Evolutionary conservation across 2,113 vertebrate species (phyloP).

Genomic region (Parus major): DNA sequence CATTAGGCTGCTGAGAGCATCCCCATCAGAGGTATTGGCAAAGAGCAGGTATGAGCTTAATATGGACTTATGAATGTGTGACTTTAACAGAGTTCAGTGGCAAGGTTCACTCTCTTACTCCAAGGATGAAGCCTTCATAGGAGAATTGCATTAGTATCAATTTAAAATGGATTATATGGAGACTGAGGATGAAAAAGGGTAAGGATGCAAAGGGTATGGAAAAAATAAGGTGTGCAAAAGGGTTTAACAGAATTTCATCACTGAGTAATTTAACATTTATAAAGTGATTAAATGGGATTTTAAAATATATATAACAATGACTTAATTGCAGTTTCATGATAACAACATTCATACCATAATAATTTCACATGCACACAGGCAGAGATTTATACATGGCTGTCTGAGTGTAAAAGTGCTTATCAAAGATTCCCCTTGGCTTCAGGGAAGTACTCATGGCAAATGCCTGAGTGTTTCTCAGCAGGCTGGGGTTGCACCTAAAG

Average conservation of each 20-base stretch:
- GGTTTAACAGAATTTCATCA: not conserved
- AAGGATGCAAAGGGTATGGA: not conserved
- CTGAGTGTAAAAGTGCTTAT: not conserved
- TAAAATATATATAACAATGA: not conserved
- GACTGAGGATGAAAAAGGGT: not conserved
- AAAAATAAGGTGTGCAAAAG: not conserved
- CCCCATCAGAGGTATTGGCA: not conserved
- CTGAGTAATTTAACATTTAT: not conserved
- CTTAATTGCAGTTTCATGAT: not conserved
- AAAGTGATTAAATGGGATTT: not conserved
- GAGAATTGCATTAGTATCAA: not conserved
- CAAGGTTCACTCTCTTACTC: not conserved
- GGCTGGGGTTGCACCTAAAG: not conserved
- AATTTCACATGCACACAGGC: not conserved
- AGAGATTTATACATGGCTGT: not conserved
- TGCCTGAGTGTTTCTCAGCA: not conserved
- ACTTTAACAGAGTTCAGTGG: not conserved
- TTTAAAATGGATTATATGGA: not conserved
- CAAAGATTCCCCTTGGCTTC: not conserved
- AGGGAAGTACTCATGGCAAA: not conserved
- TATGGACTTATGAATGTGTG: not conserved
- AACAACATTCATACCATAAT: not conserved
- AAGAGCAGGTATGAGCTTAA: not conserved
- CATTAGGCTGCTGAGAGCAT: not conserved
- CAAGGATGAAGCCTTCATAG: not conserved